Evolutionary conservation across 2,113 vertebrate species (phyloP).

Genomic region (Eclectus roratus): DNA sequence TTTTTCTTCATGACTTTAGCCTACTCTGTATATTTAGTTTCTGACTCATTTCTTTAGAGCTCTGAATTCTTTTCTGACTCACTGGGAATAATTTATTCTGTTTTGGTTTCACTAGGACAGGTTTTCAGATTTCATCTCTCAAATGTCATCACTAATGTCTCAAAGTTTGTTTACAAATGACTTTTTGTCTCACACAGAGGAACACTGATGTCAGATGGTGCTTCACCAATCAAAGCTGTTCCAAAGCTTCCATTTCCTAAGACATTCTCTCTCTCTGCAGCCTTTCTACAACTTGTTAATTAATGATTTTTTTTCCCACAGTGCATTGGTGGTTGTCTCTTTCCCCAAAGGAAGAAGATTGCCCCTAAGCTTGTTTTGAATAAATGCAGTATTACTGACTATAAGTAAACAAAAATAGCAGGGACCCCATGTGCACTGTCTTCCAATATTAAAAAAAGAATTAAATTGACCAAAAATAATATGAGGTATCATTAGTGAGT

Average conservation of each 20-base stretch:
- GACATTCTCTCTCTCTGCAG: neutral
- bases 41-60: conserved; percentile 76
- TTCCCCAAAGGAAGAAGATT: neutral
- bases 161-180: conserved; percentile 57
- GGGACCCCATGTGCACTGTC: neutral
- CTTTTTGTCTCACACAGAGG: conserved; percentile 25
- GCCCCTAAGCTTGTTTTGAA: neutral
- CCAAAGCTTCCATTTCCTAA: neutral
- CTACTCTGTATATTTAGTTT: conserved; percentile 72
- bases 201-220: neutral
- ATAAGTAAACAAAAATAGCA: neutral
- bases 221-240: neutral
- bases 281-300: neutral
- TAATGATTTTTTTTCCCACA: neutral
- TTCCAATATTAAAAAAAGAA: neutral
- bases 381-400: neutral
- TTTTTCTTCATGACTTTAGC: conserved; percentile 48
- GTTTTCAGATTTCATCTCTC: conserved; percentile 57
- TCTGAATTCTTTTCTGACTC: conserved; percentile 66
- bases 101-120: conserved; percentile 54
- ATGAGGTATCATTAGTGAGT: neutral
- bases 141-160: conserved; percentile 57
- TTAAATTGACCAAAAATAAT: neutral
- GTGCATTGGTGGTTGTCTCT: neutral
- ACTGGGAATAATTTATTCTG: conserved; percentile 67